These are phyloP conservation scores for Ornithoptera alexandrae DNA, from an alignment of 2,888 invertebrate species.

Conservation along the genomic window DNA sequence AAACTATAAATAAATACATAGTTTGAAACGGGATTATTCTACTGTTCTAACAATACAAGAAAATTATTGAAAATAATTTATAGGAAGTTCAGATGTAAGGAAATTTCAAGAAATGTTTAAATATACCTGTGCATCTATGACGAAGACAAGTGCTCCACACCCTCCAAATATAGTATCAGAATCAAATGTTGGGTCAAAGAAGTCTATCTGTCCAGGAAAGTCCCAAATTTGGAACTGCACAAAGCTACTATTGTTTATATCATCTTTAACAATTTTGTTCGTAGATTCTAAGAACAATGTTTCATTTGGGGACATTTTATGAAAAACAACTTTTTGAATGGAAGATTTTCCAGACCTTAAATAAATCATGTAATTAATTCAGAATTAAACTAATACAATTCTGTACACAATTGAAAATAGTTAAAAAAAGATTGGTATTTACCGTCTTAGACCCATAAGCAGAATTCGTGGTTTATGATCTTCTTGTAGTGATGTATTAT, in stretches of 20 bases:
- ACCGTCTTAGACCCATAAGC: conserved; percentile 96
- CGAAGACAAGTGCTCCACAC: conserved; percentile 98
- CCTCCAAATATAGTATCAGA: conserved; percentile 97
- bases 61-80: not conserved
- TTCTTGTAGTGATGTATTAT: conserved; percentile 79
- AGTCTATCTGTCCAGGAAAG: conserved; percentile 99
- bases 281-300: conserved; percentile 99
- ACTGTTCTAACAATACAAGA: not conserved
- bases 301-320: conserved; percentile 99
- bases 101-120: not conserved
- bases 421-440: conserved; percentile 28
- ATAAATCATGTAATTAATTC: conserved; percentile 38
- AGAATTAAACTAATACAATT: not conserved
- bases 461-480: conserved; percentile 96
- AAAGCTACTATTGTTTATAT: conserved; percentile 96
- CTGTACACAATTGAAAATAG: not conserved
- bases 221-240: conserved; percentile 99
- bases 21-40: not conserved
- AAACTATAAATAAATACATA: not conserved
- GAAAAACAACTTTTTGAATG: conserved; percentile 99
- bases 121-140: conserved; percentile 96
- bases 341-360: conserved; percentile 98
- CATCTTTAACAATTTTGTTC: conserved; percentile 98
- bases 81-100: not conserved
- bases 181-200: conserved; percentile 97